These are phyloP conservation scores for Penaeus indicus DNA, from an alignment of 1,140 invertebrate genomes.

Conservation along the genomic window DNA sequence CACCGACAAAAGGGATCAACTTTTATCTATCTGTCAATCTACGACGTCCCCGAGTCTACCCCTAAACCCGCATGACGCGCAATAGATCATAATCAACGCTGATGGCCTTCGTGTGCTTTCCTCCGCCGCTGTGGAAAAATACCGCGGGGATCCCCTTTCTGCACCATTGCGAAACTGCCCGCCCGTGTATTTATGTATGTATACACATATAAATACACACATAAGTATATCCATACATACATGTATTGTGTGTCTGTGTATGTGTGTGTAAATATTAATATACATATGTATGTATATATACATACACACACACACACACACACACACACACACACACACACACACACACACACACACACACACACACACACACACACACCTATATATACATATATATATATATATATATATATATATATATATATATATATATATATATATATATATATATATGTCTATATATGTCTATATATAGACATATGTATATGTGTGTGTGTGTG, in stretches of 20 bases:
- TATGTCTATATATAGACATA: neutral
- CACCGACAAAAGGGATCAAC: no score
- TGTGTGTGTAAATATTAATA: neutral
- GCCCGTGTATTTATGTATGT: neutral
- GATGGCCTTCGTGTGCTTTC: no score
- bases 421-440: neutral
- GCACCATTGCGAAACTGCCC: no score
- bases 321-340: neutral
- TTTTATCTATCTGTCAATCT: no score
- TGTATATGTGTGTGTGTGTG: slow-evolving; percentile 6
- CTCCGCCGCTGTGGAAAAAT: no score
- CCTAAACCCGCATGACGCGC: no score
- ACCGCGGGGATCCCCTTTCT: no score
- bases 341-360: neutral
- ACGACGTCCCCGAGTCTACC: no score
- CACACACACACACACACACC: neutral
- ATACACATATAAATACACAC: slow-evolving; percentile 13
- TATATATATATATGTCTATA: neutral
- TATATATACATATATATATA: neutral
- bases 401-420: neutral
- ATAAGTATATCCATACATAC: slow-evolving; percentile 1
- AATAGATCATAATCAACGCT: no score
- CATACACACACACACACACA: neutral
- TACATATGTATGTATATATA: no score
- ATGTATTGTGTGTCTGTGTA: neutral